A percentile compares a stretch with the other conserved stretches of the same genome.
phyloP scores from a whole-genome alignment of 2,113 vertebrate species.

The Coturnix japonica region DNA sequence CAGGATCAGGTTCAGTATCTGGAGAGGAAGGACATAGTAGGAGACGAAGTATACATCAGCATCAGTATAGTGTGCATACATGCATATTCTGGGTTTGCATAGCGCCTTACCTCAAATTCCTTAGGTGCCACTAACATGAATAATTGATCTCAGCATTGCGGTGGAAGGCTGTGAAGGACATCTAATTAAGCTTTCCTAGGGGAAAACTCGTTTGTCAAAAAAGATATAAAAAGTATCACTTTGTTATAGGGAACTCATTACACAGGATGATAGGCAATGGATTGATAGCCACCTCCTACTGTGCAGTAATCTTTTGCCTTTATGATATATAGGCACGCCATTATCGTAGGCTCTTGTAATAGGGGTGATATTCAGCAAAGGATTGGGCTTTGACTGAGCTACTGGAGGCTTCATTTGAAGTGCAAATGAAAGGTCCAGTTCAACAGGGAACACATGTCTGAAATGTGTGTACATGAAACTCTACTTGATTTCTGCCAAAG shows the following conservation, averaged over 20 bases:
- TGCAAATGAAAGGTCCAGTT: constrained; percentile 46
- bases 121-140: not conserved
- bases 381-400: not conserved
- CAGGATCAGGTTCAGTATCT: not conserved
- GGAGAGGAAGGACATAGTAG: not conserved
- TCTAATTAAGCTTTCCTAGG: constrained; percentile 8
- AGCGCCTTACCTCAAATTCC: not conserved
- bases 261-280: not conserved
- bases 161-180: not conserved
- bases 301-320: constrained; percentile 36
- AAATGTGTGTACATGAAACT: constrained; percentile 1
- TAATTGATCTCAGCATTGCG: not conserved
- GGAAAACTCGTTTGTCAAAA: not conserved
- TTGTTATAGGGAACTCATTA: constrained; percentile 15
- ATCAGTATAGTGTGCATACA: not conserved
- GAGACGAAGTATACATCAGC: not conserved
- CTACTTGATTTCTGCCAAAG: constrained; percentile 30
- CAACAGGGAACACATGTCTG: constrained; percentile 15
- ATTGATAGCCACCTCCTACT: constrained; percentile 1
- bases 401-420: constrained; percentile 32
- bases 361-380: not conserved
- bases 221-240: not conserved
- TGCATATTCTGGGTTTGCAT: not conserved
- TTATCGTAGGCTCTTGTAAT: not conserved
- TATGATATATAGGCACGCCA: not conserved